Percentiles rank a stretch among this genome's conserved stretches.
Evolutionary conservation across 2,113 vertebrate species (phyloP).

Genomic region (Ranitomeya imitator): DNA sequence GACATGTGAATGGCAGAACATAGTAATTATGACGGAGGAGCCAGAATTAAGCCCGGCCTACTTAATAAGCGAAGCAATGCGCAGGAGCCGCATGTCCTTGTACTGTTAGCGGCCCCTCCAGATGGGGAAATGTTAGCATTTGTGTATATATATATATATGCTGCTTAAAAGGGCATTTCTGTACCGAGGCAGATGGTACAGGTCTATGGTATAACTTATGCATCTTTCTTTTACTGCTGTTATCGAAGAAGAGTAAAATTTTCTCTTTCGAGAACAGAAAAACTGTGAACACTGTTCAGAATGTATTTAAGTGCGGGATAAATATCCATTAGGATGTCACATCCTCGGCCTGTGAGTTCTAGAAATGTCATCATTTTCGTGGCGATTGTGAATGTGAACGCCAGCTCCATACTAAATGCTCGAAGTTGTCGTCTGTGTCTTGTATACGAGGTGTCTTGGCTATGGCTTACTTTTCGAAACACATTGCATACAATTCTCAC

Average conservation of each 20-base stretch:
- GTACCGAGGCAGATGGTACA: slow-evolving; percentile 22
- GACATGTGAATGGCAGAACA: slow-evolving; percentile 96
- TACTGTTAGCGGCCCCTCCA: slow-evolving; percentile 80
- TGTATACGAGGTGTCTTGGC: not conserved
- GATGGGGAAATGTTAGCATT: slow-evolving; percentile 19
- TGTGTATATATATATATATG: not conserved
- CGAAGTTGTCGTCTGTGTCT: not conserved
- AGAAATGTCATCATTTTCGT: slow-evolving; percentile 19
- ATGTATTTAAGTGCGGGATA: slow-evolving; percentile 37
- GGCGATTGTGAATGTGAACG: not conserved
- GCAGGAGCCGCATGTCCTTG: slow-evolving; percentile 93
- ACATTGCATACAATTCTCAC: not conserved
- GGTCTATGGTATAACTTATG: slow-evolving; percentile 12
- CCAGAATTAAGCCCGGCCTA: slow-evolving; percentile 94
- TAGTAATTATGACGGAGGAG: slow-evolving; percentile 94
- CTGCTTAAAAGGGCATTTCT: not conserved
- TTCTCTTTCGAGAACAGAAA: slow-evolving; percentile 58
- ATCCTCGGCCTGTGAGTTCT: slow-evolving; percentile 15
- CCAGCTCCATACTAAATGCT: not conserved
- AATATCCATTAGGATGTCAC: not conserved
- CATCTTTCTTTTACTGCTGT: slow-evolving; percentile 30
- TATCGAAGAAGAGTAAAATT: slow-evolving; percentile 34
- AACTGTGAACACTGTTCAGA: slow-evolving; percentile 52
- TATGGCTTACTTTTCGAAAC: not conserved
- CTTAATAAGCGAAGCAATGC: slow-evolving; percentile 96